Conservation (phyloP, 2,797 vertebrate species). For the Borostomias antarcticus region DNA sequence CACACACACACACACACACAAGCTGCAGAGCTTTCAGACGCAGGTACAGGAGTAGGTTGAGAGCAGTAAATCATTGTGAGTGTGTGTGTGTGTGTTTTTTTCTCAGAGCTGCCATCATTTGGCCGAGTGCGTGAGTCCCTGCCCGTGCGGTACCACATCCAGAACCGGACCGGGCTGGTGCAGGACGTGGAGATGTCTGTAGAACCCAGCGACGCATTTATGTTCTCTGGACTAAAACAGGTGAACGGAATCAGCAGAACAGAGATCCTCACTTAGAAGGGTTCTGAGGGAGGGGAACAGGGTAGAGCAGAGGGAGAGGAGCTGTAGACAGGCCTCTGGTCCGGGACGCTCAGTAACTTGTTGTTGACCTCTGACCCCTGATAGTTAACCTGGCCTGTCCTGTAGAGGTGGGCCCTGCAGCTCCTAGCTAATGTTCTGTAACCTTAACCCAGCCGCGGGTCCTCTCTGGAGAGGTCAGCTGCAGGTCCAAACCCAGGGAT, state of each 20-base stretch:
- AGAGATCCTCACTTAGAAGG: no score
- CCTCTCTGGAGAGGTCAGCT: no score
- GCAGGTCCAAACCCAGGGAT: no score
- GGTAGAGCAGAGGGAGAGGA: background rate
- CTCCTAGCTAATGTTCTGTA: background rate
- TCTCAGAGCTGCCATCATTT: slow-evolving; percentile 91
- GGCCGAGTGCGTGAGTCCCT: slow-evolving; percentile 93
- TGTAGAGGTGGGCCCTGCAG: background rate
- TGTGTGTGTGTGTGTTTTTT: slow-evolving; percentile 4
- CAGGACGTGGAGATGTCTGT: slow-evolving; percentile 95
- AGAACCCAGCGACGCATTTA: slow-evolving; percentile 97
- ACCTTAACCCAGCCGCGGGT: no score
- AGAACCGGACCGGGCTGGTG: slow-evolving; percentile 90
- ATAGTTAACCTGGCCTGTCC: background rate
- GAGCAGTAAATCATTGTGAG: background rate
- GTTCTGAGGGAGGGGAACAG: no score
- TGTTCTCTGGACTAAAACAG: slow-evolving; percentile 99
- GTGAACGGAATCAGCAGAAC: no score
- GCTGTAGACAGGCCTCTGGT: no score
- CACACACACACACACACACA: background rate
- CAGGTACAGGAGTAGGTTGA: background rate
- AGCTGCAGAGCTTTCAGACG: background rate
- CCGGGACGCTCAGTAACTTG: background rate
- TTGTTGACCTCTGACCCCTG: background rate
- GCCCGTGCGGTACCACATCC: slow-evolving; percentile 89